phyloP scores from a whole-genome alignment of 2,113 vertebrate genomes.

The Rhabdornis inornatus region DNA sequence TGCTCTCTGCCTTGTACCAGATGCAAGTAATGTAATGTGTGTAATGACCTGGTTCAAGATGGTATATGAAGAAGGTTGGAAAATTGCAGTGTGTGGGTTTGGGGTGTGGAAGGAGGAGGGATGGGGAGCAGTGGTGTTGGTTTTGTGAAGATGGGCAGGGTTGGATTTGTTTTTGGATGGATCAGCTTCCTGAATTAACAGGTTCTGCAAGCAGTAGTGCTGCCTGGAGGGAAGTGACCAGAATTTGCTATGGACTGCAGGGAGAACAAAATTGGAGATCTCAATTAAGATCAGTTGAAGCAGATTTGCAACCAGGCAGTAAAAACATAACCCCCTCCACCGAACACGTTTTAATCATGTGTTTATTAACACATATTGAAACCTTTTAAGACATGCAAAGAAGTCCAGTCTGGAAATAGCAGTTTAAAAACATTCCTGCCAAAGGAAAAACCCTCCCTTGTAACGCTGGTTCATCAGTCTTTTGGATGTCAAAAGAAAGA shows the following conservation, averaged over 20 bases:
- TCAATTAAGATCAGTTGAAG: neutral
- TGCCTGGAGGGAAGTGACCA: neutral
- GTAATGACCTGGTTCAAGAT: neutral
- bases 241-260: neutral
- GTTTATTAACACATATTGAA: neutral
- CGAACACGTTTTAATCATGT: neutral
- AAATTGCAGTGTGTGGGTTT: neutral
- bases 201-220: neutral
- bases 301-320: neutral
- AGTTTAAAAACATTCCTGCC: neutral
- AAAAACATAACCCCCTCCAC: neutral
- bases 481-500: neutral
- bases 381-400: neutral
- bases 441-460: neutral
- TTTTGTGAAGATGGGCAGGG: neutral
- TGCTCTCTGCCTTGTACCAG: neutral
- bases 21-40: neutral
- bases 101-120: neutral
- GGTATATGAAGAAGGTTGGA: neutral
- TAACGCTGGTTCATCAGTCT: neutral
- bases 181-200: neutral
- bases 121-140: neutral
- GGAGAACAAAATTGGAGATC: neutral
- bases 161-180: neutral
- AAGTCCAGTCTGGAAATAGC: neutral